phyloP scores from a whole-genome alignment of 2,113 vertebrate genomes.

The Sterna hirundo region DNA sequence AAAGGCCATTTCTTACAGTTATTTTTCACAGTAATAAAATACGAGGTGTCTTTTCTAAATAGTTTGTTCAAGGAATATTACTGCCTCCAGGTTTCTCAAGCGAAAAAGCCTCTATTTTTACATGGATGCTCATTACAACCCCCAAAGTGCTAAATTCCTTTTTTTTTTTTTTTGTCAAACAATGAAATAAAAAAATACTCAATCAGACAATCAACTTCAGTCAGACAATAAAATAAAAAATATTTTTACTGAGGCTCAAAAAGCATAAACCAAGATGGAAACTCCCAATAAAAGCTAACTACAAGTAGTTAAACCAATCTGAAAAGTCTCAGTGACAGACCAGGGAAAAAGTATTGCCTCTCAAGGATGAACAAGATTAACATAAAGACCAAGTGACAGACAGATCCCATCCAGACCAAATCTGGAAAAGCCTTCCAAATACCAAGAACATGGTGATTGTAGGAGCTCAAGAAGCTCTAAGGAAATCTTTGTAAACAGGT shows the following conservation, averaged over 20 bases:
- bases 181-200: background rate
- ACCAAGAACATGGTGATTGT: background rate
- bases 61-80: background rate
- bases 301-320: background rate
- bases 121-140: background rate
- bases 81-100: background rate
- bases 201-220: background rate
- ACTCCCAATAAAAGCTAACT: background rate
- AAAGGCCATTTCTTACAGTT: background rate
- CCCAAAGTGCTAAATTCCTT: background rate
- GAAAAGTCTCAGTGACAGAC: background rate
- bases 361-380: slow-evolving; percentile 6
- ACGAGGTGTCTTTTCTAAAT: rapidly evolving
- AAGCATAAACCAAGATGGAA: background rate
- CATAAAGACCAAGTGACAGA: slow-evolving; percentile 12
- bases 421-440: slow-evolving; percentile 4
- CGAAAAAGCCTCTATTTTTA: background rate
- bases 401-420: slow-evolving; percentile 9
- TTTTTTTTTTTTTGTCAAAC: background rate
- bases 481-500: background rate
- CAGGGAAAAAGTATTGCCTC: background rate
- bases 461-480: background rate
- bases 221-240: background rate
- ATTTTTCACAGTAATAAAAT: background rate
- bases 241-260: background rate